A percentile compares a stretch with the other conserved stretches of the same genome.
These are phyloP conservation scores for Scytalopus superciliaris DNA, from an alignment of 2,113 vertebrate species.

Conservation along the genomic window DNA sequence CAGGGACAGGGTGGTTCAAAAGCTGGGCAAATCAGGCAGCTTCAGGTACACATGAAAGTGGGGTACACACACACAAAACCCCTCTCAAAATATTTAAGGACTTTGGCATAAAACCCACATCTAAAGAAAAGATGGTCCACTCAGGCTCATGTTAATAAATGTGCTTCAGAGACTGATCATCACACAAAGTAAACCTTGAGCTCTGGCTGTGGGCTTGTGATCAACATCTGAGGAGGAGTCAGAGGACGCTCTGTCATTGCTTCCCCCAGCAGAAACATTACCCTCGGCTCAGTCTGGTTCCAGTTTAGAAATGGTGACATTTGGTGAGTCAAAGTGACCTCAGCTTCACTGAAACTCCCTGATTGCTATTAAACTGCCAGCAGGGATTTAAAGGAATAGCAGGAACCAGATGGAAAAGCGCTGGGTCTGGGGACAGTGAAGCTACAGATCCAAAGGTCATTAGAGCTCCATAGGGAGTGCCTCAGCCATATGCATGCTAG, in stretches of 20 bases:
- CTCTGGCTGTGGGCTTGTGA: neutral
- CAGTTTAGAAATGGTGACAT: constrained; percentile 27
- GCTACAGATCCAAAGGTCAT: constrained; percentile 25
- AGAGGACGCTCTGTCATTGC: neutral
- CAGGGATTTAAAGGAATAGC: constrained; percentile 14
- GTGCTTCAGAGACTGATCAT: neutral
- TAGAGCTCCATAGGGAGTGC: neutral
- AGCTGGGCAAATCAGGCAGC: neutral
- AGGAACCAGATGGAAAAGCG: constrained; percentile 46
- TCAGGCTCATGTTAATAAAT: neutral
- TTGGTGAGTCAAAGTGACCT: constrained; percentile 37
- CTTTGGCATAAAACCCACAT: neutral
- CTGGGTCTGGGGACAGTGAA: neutral
- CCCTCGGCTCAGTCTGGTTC: constrained; percentile 4
- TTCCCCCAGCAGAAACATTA: neutral
- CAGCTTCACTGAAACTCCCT: neutral
- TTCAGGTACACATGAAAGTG: neutral
- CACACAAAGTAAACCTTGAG: neutral
- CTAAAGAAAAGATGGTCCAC: neutral
- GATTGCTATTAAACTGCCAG: constrained; percentile 11
- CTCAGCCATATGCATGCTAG: neutral
- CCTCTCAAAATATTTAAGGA: neutral
- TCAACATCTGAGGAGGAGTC: neutral
- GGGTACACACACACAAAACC: neutral
- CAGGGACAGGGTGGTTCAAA: neutral